Conservation (phyloP, 2,888 invertebrate genomes). For the Digitonthophagus gazella region DNA sequence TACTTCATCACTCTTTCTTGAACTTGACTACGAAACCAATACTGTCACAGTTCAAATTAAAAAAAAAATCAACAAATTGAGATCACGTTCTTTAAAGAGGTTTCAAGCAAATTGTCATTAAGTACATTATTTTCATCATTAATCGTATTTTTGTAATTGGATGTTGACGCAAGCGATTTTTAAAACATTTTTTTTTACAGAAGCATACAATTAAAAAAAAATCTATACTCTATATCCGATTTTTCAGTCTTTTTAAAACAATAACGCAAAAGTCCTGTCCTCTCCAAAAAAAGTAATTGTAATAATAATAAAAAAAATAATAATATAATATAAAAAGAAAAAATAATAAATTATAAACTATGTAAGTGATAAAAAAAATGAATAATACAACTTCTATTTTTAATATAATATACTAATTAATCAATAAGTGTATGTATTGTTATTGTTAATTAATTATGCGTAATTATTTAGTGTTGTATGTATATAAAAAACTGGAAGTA, state of each 20-base stretch:
- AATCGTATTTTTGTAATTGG: background rate
- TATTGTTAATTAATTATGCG: background rate
- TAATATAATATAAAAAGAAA: conserved; percentile 20
- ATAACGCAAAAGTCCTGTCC: conserved; percentile 40
- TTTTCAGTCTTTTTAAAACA: conserved; percentile 46
- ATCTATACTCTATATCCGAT: conserved; percentile 34
- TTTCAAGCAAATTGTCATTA: background rate
- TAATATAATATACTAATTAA: conserved; percentile 19
- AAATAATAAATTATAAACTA: conserved; percentile 36
- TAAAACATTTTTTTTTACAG: background rate
- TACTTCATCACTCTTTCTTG: too few relatives aligned
- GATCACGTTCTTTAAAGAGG: background rate
- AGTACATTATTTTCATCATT: background rate
- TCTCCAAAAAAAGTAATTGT: conserved; percentile 35
- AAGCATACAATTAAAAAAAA: conserved; percentile 15
- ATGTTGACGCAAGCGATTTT: background rate
- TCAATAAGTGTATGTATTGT: conserved; percentile 7
- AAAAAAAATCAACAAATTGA: background rate
- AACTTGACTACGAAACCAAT: too few relatives aligned
- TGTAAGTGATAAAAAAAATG: conserved; percentile 33
- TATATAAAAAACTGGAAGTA: conserved; percentile 37
- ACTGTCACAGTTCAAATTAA: too few relatives aligned
- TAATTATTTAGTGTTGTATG: conserved; percentile 28
- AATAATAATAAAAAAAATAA: conserved; percentile 28
- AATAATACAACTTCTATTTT: conserved; percentile 30